These are phyloP conservation scores for Phyllotis vaccarum DNA, from an alignment of 2,797 vertebrate species.

Conservation along the genomic window DNA sequence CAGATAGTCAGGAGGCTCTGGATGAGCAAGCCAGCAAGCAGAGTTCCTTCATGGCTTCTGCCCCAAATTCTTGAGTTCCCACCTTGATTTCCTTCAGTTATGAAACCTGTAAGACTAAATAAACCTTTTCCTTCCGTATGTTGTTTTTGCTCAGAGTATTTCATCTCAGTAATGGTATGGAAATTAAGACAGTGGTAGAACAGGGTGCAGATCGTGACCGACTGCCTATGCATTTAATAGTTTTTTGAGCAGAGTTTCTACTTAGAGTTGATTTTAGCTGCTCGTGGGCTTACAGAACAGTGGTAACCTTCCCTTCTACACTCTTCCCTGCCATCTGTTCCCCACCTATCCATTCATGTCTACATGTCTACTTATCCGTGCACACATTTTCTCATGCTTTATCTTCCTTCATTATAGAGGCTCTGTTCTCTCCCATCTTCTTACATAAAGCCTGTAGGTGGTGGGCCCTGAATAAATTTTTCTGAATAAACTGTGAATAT, in stretches of 20 bases:
- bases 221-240: neutral
- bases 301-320: neutral
- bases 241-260: neutral
- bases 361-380: neutral
- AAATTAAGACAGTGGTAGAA: neutral
- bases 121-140: too few species aligned
- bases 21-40: neutral
- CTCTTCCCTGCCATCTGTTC: neutral
- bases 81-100: neutral
- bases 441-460: neutral
- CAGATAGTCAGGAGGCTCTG: neutral
- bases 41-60: neutral
- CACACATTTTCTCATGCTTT: neutral
- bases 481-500: neutral
- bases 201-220: neutral
- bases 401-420: neutral
- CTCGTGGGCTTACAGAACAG: neutral
- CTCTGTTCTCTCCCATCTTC: neutral
- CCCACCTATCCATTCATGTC: neutral
- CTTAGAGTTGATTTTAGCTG: neutral
- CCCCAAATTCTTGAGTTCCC: neutral
- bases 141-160: neutral
- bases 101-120: neutral
- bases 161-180: neutral
- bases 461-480: neutral